phyloP scores from a whole-genome alignment of 2,113 vertebrate species.

The Oriolus oriolus region DNA sequence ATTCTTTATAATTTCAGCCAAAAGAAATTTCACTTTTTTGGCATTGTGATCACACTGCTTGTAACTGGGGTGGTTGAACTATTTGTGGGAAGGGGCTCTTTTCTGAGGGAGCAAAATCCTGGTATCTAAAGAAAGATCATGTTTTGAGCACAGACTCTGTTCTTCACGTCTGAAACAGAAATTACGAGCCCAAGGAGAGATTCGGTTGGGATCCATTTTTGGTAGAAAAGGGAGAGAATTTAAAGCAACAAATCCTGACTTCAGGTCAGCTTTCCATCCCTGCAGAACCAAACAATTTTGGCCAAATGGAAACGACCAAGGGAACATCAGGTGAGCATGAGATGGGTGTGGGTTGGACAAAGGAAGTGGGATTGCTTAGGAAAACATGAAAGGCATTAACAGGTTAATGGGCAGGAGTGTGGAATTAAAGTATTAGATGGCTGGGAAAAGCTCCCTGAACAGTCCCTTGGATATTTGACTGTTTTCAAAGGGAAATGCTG shows the following conservation, averaged over 20 bases:
- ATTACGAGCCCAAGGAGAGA: not conserved
- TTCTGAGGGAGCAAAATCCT: not conserved
- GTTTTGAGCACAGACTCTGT: not conserved
- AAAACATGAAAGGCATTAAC: not conserved
- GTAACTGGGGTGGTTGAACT: not conserved
- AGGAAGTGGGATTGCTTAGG: not conserved
- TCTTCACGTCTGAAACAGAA: not conserved
- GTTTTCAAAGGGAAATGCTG: conserved; percentile 51
- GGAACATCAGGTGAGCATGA: not conserved
- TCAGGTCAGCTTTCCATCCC: not conserved
- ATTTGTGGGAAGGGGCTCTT: not conserved
- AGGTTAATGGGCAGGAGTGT: not conserved
- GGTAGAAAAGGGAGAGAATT: not conserved
- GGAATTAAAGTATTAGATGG: not conserved
- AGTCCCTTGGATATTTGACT: not conserved
- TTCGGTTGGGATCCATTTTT: not conserved
- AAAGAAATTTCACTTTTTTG: not conserved
- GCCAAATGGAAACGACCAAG: not conserved
- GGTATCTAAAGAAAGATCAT: not conserved
- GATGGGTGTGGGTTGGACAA: not conserved
- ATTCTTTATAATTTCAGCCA: not conserved
- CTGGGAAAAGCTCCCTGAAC: conserved; percentile 5
- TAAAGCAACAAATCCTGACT: not conserved
- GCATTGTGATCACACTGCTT: not conserved
- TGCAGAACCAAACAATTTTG: not conserved